These are phyloP conservation scores for Penaeus chinensis DNA, from an alignment of 1,140 invertebrate genomes.

Conservation along the genomic window DNA sequence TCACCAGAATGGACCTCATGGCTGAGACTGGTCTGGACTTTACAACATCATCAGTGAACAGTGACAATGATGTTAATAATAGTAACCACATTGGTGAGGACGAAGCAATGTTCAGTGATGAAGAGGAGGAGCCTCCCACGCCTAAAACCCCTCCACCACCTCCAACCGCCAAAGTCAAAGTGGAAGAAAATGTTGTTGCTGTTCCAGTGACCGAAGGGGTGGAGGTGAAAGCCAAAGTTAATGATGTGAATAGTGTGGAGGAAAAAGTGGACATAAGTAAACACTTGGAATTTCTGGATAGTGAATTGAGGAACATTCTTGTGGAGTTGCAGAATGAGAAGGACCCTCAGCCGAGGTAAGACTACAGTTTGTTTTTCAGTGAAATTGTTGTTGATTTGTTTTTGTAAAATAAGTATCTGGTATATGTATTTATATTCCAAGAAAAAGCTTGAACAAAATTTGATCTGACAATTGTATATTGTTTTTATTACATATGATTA, in stretches of 20 bases:
- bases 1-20: constrained; percentile 60
- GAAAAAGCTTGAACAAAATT: no score
- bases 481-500: no score
- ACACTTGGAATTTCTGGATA: constrained; percentile 61
- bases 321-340: constrained; percentile 60
- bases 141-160: constrained; percentile 12
- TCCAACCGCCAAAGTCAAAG: constrained; percentile 29
- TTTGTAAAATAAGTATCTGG: constrained; percentile 8
- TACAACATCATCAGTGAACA: constrained; percentile 35
- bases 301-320: constrained; percentile 58
- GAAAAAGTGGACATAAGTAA: constrained; percentile 59
- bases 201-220: constrained; percentile 39
- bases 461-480: no score
- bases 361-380: constrained; percentile 22
- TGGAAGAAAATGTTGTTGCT: constrained; percentile 41
- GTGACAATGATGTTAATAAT: constrained; percentile 65
- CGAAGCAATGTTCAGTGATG: constrained; percentile 76
- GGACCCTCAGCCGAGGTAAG: constrained; percentile 60
- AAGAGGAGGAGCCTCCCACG: constrained; percentile 76
- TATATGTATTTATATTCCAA: neutral
- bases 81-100: constrained; percentile 72
- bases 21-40: constrained; percentile 60
- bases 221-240: constrained; percentile 50
- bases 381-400: neutral
- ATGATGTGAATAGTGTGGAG: constrained; percentile 56